Evolutionary conservation across 2,888 invertebrate species (phyloP).

Genomic region (Cactoblastis cactorum): DNA sequence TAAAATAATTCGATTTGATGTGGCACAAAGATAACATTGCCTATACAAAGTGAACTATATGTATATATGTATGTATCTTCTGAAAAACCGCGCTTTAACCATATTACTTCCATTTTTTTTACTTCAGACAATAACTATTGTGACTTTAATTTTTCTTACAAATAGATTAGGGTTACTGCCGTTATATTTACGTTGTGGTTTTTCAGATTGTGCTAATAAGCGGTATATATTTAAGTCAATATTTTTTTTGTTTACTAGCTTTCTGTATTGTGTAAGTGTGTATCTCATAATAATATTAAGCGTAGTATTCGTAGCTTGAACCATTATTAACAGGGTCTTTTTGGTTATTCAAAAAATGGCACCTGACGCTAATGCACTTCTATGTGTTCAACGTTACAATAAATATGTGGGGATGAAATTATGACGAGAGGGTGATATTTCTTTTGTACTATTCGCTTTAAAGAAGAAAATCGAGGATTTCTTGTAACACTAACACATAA

Average conservation of each 20-base stretch:
- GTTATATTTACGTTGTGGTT: neutral
- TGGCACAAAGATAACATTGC: constrained; percentile 1
- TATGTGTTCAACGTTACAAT: constrained; percentile 44
- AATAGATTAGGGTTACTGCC: neutral
- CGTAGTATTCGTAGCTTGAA: constrained; percentile 40
- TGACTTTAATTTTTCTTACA: neutral
- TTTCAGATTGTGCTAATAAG: neutral
- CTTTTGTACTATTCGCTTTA: constrained; percentile 38
- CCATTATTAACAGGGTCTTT: constrained; percentile 61
- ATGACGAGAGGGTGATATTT: constrained; percentile 44
- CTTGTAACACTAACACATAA: neutral
- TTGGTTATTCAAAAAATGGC: constrained; percentile 56
- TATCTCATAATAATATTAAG: constrained; percentile 39
- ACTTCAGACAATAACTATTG: neutral
- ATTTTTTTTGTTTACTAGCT: constrained; percentile 26
- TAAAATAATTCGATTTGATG: neutral
- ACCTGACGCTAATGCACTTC: constrained; percentile 45
- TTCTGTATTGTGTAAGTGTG: constrained; percentile 33
- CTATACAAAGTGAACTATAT: too few relatives aligned
- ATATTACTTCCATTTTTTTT: constrained; percentile 2
- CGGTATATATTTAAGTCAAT: neutral
- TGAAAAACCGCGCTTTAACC: neutral
- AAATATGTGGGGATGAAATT: constrained; percentile 32
- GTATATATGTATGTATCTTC: neutral
- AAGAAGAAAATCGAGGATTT: neutral